Evolutionary conservation across 53 echinoderm and acorn worm species (phyloP), one percentile per base, ranked within the genome.

Genomic region (Echinarachnius parma): DNA sequence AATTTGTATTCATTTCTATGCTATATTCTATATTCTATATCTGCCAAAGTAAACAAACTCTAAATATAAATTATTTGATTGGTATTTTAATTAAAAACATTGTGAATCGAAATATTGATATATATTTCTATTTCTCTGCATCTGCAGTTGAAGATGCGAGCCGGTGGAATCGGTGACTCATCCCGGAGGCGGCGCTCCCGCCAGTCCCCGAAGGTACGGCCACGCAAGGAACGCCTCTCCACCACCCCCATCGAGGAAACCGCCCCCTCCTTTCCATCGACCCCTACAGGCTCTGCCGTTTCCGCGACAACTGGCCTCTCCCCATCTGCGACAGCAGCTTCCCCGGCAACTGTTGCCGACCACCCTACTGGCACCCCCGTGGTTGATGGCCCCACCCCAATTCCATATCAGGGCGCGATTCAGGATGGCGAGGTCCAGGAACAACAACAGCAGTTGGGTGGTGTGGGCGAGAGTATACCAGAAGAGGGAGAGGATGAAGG

Each of bases 81-180:
- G n/a, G n/a, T n/a, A n/a, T n/a, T n/a, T n/a, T n/a, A n/a, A n/a
- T n/a, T n/a, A n/a, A n/a, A n/a, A n/a, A n/a, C n/a, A n/a, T n/a
- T n/a, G n/a, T n/a, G n/a, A n/a, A n/a, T n/a, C n/a, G n/a, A n/a
- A n/a, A n/a, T n/a, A n/a, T n/a, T n/a, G n/a, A n/a, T n/a, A n/a
- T n/a, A n/a, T n/a, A n/a, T n/a, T n/a, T n/a, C n/a, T n/a, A n/a
- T n/a, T n/a, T 30, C n/a, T 31, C 35, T 33, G 25, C 39, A 54
- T n/a, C 60, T 53, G 13, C 81, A 96, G 96, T 62, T 96, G 35
- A 96, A 96, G 61, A 96, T 96, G 96, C 77, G 96, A 66, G 91
- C 96, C 31, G 96, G 96, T 30, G 96, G 96, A 14, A 96, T 96
- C 10, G 75, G 90, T 2, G 96, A 96, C 39, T 62, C 86, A n/a